Percentiles rank a stretch among this genome's conserved stretches.
Evolutionary conservation across 2,797 vertebrate genomes (phyloP).

Genomic region (Sylvilagus floridanus): DNA sequence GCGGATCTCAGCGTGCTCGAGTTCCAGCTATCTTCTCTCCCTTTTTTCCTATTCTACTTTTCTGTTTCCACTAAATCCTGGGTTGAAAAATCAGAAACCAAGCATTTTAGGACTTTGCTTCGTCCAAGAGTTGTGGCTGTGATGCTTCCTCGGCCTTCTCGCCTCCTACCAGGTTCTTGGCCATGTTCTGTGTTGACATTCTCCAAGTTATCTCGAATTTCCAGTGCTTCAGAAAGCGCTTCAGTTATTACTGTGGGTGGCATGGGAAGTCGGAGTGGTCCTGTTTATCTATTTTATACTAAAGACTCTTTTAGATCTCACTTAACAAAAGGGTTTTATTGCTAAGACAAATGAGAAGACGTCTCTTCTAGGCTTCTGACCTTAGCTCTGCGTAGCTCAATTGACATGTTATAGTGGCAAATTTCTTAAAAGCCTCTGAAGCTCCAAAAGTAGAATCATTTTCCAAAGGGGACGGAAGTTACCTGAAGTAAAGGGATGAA

Average conservation of each 20-base stretch:
- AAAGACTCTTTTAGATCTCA: constrained; percentile 18
- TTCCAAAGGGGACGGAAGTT: constrained; percentile 64
- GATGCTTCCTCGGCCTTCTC: neutral
- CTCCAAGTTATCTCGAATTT: neutral
- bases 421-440: neutral
- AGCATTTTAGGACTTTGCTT: neutral
- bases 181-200: neutral
- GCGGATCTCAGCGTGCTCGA: neutral
- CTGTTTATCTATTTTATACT: constrained; percentile 29
- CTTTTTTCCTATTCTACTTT: neutral
- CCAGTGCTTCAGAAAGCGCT: constrained; percentile 23
- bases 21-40: neutral
- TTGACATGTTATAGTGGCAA: neutral
- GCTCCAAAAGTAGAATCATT: constrained; percentile 51
- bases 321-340: constrained; percentile 40
- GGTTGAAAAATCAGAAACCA: neutral
- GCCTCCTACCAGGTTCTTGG: neutral
- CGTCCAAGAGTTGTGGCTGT: neutral
- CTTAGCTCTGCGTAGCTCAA: constrained; percentile 36
- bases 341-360: constrained; percentile 54
- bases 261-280: neutral
- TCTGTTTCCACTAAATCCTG: neutral
- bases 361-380: constrained; percentile 34
- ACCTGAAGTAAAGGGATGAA: constrained; percentile 98
- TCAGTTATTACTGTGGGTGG: neutral